Conservation (phyloP, 2,797 vertebrate genomes). For the Enteromius unitaeniatus region DNA sequence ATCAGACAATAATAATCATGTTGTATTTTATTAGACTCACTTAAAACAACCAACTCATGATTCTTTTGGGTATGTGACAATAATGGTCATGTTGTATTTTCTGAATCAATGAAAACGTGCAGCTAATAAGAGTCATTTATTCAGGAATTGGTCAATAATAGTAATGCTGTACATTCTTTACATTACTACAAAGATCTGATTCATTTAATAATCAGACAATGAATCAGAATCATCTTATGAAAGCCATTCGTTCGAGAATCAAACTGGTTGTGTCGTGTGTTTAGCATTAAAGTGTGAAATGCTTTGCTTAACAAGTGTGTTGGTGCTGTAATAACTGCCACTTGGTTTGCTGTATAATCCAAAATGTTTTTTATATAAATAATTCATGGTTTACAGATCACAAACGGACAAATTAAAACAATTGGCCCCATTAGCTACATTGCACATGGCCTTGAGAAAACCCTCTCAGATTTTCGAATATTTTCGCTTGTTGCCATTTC, state of each 20-base stretch:
- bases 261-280: not conserved
- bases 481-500: conserved; percentile 30
- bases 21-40: not conserved
- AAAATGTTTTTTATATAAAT: not conserved
- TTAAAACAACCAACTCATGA: not conserved
- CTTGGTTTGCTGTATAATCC: not conserved
- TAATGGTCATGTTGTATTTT: not conserved
- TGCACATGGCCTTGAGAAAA: not conserved
- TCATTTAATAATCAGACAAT: not conserved
- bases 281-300: not conserved
- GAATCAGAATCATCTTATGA: not conserved
- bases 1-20: not conserved
- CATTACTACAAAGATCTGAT: not conserved
- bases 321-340: not conserved
- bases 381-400: not conserved
- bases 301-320: not conserved
- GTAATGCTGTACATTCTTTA: not conserved
- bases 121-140: not conserved
- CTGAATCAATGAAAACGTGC: not conserved
- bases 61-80: not conserved
- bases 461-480: not conserved
- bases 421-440: not conserved
- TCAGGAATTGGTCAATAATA: not conserved
- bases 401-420: not conserved
- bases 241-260: not conserved